Evolutionary conservation across 2,797 vertebrate species (phyloP), one percentile per base, ranked within the genome.

Genomic region (Coregonus ussuriensis): DNA sequence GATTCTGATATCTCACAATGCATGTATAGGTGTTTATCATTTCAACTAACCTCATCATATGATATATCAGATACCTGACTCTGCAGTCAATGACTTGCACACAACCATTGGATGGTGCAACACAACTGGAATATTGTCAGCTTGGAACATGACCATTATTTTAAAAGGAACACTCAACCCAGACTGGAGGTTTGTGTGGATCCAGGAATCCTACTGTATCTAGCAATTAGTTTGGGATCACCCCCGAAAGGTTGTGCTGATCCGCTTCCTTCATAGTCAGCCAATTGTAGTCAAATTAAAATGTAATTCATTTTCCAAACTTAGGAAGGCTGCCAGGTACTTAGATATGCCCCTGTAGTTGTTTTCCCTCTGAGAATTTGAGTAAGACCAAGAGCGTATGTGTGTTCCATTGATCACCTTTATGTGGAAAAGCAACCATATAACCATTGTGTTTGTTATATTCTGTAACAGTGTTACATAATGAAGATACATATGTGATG

Each of bases 281-380:
- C 52, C 70, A 77, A 81, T 76, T 77, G 68, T 72, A 77, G 25
- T 47, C 16, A 25, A 51, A 53, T 69, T 79, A 62, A 52, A 52
- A 62, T 75, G 37, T 74, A 74, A 72, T 75, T 70, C 71, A 67
- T 67, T 75, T 70, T 71, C 47, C 6, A 33, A 52, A 63, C 35
- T 56, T 31, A 69, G 68, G 14, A 53, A 72, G 51, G 68, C 54
- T 31, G 3, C 78, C 72, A 51, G 77, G 51, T 66, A 66, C 74
- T 76, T 68, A 33, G 3, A 65, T 72, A 56, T 63, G 13, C 52
- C 35, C 67, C 73, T 75, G 74, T 74, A 71, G 71, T 76, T 79
- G 77, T 74, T 51, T 41, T 9, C 25, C 67, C 13, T 70, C 37
- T 41, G 68, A 70, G 35, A 47, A 47, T 47, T 21, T 7, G 16